phyloP scores from a whole-genome alignment of 2,888 invertebrate species.

The Myathropa florea region DNA sequence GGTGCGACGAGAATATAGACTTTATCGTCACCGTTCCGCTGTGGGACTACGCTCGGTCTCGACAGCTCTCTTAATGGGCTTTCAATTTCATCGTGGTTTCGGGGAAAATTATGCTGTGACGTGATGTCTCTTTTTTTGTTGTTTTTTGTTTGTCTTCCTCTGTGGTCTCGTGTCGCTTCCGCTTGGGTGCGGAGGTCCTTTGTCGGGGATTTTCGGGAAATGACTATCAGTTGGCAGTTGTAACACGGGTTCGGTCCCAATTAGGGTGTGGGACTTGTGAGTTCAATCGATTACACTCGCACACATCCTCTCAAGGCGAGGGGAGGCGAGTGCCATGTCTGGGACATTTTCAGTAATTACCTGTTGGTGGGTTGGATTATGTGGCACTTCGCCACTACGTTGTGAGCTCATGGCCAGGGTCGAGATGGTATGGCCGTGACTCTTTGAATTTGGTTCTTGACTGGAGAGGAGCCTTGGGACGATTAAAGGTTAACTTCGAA shows the following conservation, averaged over 20 bases:
- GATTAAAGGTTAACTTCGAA: too few species aligned
- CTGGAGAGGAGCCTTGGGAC: too few species aligned
- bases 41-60: not conserved
- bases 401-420: not conserved
- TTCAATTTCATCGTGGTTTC: slow-evolving; percentile 6
- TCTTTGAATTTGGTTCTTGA: not conserved
- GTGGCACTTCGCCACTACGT: not conserved
- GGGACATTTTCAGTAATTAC: not conserved
- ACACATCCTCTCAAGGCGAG: not conserved
- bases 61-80: not conserved
- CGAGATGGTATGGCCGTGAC: not conserved
- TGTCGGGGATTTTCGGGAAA: not conserved
- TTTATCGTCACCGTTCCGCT: not conserved
- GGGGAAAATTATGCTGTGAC: not conserved
- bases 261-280: not conserved
- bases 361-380: not conserved
- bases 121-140: not conserved
- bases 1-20: too few species aligned
- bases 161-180: not conserved
- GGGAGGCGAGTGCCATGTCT: not conserved
- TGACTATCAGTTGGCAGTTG: not conserved
- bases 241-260: not conserved
- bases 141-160: not conserved
- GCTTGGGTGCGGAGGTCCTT: not conserved
- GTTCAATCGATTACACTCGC: not conserved